phyloP scores from a whole-genome alignment of 1,140 invertebrate species.

The Holotrichia oblita region DNA sequence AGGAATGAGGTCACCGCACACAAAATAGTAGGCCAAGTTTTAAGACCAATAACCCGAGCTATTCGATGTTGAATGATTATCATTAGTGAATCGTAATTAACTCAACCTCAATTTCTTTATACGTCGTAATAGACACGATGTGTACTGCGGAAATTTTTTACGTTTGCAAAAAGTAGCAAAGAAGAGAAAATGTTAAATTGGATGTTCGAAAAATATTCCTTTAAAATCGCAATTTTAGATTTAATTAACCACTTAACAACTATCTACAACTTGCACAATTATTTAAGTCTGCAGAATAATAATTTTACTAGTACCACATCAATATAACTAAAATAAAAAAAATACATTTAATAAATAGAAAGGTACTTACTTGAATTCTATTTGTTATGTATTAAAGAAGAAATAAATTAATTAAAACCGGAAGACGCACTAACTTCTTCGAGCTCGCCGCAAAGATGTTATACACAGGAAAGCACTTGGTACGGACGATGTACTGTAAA shows the following conservation, averaged over 20 bases:
- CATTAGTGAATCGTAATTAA: constrained; percentile 33
- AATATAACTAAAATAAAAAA: not conserved
- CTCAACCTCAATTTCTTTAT: constrained; percentile 15
- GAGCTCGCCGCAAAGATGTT: not conserved
- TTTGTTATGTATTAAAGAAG: not conserved
- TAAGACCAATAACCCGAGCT: constrained; percentile 34
- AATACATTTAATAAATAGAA: not conserved
- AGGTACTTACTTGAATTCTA: not conserved
- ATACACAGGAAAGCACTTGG: constrained; percentile 18
- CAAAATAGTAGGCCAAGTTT: constrained; percentile 29
- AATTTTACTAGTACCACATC: too few relatives aligned
- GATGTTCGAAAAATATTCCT: too few relatives aligned
- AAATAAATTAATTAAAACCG: not conserved
- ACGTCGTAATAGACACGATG: not conserved
- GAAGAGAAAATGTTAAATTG: not conserved
- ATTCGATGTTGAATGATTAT: not conserved
- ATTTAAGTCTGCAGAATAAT: not conserved
- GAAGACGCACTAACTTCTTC: constrained; percentile 18
- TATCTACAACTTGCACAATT: not conserved
- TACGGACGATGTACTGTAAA: constrained; percentile 47
- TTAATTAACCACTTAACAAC: not conserved
- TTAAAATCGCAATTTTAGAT: too few relatives aligned
- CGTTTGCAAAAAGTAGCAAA: not conserved
- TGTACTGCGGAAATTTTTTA: not conserved
- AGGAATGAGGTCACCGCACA: constrained; percentile 25